Base-by-base conservation (phyloP, 2,113 vertebrate genomes). In the Ochotona princeps region DNA sequence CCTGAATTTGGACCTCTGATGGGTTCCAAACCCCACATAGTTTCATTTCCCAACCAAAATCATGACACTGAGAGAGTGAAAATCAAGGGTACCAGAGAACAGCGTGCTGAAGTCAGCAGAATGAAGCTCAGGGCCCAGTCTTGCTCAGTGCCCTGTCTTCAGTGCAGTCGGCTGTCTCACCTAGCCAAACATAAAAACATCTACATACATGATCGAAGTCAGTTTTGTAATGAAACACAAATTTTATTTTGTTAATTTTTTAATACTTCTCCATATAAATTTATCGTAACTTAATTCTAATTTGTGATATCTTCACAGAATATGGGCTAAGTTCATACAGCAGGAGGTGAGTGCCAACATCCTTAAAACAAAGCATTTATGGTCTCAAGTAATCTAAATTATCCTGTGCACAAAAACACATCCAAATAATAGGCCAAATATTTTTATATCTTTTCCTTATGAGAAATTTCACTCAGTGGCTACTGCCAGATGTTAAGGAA, bases 371-470 rank as follows among this genome's bases (percentile, higher is more conserved):
- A 17, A 26, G 4, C 6, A 69, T 30, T 73, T 73, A 67, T 74
- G 47, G 57, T 67, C 47, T 81, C 90, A 87, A 89, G 91, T 87
- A 69, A 91, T 30, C 49, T 69, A 89, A 95, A 96, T 69, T 69
- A 91, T 25, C 13, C 1, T 76, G 49, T 72, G 61, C 26, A 12
- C 49, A 88, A 94, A 85, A 66, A 47, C 25, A 23, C 10, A 18
- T 75, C 1, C 6, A 30, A 89, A 89, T 91, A 28, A 54, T 44
- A 79, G 38, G 25, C 12, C 80, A 89, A 83, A 81, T 60, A 81
- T 81, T 51, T 92, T 87, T 65, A 60, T 4, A 70, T 70, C 28
- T 92, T 80, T 89, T 76, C 18, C 20, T 82, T 76, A 81, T 91
- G 11, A 89, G 35, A 95, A 94, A 87, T 75, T 74, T 91, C 6